Conservation (phyloP, 2,888 invertebrate species). For the Rhopalosiphum nymphaeae region DNA sequence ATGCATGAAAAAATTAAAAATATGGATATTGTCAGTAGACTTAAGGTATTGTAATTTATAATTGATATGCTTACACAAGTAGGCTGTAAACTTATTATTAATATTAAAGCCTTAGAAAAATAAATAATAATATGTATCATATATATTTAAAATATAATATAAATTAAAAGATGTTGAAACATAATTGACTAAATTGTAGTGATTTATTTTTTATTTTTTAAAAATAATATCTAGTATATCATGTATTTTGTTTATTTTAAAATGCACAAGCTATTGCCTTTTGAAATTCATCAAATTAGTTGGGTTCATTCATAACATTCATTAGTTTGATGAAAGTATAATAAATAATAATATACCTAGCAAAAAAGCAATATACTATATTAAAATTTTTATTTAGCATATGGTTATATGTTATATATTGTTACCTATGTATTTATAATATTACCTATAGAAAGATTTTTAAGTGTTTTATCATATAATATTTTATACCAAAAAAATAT, state of each 20-base stretch:
- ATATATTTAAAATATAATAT: background rate
- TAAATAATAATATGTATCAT: background rate
- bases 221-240: background rate
- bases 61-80: background rate
- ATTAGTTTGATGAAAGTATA: background rate
- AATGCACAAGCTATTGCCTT: background rate
- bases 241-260: background rate
- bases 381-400: background rate
- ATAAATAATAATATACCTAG: background rate
- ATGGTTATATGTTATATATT: too few relatives aligned
- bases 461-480: background rate
- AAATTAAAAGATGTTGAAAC: background rate
- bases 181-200: background rate
- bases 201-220: background rate
- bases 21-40: background rate
- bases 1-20: background rate
- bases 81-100: background rate
- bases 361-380: too few relatives aligned
- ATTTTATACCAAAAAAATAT: background rate
- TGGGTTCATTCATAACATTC: background rate
- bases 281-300: conserved; percentile 29
- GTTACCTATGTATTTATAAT: too few relatives aligned
- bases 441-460: background rate
- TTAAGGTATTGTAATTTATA: background rate
- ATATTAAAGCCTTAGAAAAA: background rate